These are phyloP conservation scores for Brachypterus glaber DNA, from an alignment of 2,888 invertebrate species.

Conservation along the genomic window DNA sequence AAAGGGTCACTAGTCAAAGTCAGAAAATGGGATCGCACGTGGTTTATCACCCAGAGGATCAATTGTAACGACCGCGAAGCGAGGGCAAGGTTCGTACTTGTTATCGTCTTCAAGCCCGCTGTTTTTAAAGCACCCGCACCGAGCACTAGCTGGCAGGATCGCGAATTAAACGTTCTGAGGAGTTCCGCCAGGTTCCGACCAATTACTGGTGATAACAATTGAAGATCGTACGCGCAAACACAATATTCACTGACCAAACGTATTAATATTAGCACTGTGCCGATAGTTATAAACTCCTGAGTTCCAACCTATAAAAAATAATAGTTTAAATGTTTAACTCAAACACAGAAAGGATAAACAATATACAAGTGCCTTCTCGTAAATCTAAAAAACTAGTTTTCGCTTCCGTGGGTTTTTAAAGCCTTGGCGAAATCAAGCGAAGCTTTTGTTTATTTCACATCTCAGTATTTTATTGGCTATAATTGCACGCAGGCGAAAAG, in stretches of 20 bases:
- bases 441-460: no score
- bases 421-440: no score
- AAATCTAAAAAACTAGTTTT: no score
- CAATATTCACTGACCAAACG: slow-evolving; percentile 91
- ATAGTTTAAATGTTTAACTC: no score
- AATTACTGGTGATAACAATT: slow-evolving; percentile 70
- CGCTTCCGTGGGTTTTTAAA: no score
- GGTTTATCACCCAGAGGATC: slow-evolving; percentile 68
- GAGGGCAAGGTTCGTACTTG: slow-evolving; percentile 85
- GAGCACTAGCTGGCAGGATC: slow-evolving; percentile 86
- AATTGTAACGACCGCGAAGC: slow-evolving; percentile 77
- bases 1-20: slow-evolving; percentile 46
- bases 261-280: slow-evolving; percentile 76
- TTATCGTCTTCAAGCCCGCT: slow-evolving; percentile 89
- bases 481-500: no score
- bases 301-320: no score
- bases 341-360: no score
- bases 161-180: slow-evolving; percentile 76
- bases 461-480: no score
- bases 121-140: slow-evolving; percentile 94
- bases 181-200: slow-evolving; percentile 82
- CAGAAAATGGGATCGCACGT: slow-evolving; percentile 60
- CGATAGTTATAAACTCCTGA: slow-evolving; percentile 65
- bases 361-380: no score
- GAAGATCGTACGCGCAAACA: slow-evolving; percentile 64